Base-by-base conservation (phyloP, 2,888 invertebrate species). In the Euplexia lucipara region DNA sequence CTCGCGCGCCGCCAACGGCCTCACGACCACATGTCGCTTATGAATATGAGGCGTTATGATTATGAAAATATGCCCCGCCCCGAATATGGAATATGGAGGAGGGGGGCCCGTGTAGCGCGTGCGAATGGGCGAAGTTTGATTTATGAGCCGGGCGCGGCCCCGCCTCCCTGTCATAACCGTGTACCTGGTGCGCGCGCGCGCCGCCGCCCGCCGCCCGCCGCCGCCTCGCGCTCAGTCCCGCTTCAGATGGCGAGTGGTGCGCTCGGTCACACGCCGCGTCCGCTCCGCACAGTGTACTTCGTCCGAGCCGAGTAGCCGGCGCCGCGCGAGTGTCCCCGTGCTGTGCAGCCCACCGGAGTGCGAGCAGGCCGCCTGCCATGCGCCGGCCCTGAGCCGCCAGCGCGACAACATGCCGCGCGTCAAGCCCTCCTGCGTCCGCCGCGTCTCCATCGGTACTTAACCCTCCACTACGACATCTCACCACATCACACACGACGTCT, bases 161-260 rank as follows among this genome's bases (percentile, higher is more conserved):
- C 96, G 96, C 96, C 96, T 90, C 96, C 95, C 96, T 96, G 96
- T 96, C 96, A 96, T 96, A 96, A 96, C 96, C 95, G 96, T 90
- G 90, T 94, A 94, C 93, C 95, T 95, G 95, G 96, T 96, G 96
- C 96, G 96, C 96, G 96, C 96, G 95, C 94, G 95, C 92, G 92
- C 89, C 80, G 87, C 85, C 89, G 90, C 88, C 89, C 86, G 89
- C 91, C 92, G 89, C 89, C 90, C 90, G 89, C 90, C 88, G 88
- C 90, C 90, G 90, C 90, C 89, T 86, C 88, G 90, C 90, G 90
- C 92, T 95, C 95, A 95, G 95, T 95, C 95, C 94, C 94, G 95
- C 93, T 90, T 91, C 92, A 91, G 93, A 96, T 95, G 95, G 95
- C 96, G 95, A 94, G 92, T 88, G 90, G 94, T 86, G 91, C 92